These are phyloP conservation scores for Acanthoscelides obtectus DNA, from an alignment of 2,888 invertebrate genomes.

Conservation along the genomic window DNA sequence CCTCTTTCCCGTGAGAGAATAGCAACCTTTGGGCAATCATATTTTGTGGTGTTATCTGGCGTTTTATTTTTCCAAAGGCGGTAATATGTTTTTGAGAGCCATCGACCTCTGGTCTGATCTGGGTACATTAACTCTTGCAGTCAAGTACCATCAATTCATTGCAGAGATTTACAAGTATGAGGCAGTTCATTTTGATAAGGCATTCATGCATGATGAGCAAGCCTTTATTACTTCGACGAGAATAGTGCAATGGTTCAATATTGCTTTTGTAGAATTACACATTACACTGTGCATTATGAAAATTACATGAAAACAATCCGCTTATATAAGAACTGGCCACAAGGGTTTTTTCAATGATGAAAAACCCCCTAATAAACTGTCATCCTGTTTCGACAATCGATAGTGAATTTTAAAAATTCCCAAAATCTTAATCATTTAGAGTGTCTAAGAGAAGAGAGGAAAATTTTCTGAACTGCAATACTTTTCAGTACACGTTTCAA, in stretches of 20 bases:
- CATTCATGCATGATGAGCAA: constrained; percentile 93
- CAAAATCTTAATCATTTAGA: no score
- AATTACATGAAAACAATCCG: constrained; percentile 96
- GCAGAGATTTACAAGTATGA: constrained; percentile 95
- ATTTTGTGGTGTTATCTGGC: not conserved
- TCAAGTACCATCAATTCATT: constrained; percentile 93
- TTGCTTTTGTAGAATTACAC: constrained; percentile 95
- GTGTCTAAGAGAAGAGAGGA: not conserved
- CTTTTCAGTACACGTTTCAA: no score
- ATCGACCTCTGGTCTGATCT: constrained; percentile 98
- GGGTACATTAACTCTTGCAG: constrained; percentile 95
- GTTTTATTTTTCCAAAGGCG: constrained; percentile 64
- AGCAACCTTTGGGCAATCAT: not conserved
- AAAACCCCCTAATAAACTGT: constrained; percentile 84
- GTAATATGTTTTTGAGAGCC: constrained; percentile 85
- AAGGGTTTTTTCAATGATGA: constrained; percentile 59
- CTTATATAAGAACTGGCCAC: constrained; percentile 93
- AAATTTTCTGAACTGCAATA: not conserved
- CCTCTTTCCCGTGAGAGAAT: not conserved
- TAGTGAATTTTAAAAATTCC: no score
- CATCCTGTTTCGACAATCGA: no score
- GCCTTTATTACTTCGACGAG: constrained; percentile 95
- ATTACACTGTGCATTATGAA: constrained; percentile 93
- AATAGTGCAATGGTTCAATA: constrained; percentile 97
- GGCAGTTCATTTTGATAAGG: constrained; percentile 81